phyloP scores from a whole-genome alignment of 2,797 vertebrate genomes.

The Xiphophorus birchmanni region DNA sequence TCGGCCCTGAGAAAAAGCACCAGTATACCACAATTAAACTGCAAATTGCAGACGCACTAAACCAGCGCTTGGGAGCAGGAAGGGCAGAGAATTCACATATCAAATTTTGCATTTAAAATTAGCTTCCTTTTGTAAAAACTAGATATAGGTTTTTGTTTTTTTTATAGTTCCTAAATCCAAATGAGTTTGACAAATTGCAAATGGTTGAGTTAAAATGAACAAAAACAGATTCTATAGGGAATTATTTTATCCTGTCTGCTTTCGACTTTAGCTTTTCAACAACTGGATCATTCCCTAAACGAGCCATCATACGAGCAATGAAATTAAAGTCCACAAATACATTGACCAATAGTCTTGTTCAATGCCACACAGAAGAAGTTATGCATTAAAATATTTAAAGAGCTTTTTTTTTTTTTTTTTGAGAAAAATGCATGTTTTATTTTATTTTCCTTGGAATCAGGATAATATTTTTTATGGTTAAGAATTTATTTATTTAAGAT shows the following conservation, averaged over 20 bases:
- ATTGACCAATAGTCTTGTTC: not conserved
- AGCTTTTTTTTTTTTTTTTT: not conserved
- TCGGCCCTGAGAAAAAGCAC: conserved; percentile 58
- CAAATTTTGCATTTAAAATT: not conserved
- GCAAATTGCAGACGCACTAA: conserved; percentile 31
- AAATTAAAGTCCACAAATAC: not conserved
- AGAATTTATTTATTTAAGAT: not conserved
- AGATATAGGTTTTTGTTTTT: not conserved
- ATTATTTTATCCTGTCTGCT: not conserved
- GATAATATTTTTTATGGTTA: not conserved
- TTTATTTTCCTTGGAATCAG: not conserved
- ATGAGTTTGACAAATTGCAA: not conserved
- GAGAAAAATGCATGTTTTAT: not conserved
- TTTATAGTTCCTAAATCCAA: not conserved
- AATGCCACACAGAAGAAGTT: not conserved
- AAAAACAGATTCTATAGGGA: not conserved
- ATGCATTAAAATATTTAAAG: not conserved
- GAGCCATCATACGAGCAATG: not conserved
- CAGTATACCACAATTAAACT: conserved; percentile 54
- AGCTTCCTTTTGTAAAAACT: not conserved
- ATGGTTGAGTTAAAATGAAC: not conserved
- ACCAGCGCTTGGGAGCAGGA: conserved; percentile 8
- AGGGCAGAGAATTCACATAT: not conserved
- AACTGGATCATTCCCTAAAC: not conserved
- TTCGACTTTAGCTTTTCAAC: not conserved